phyloP scores from a whole-genome alignment of 2,888 invertebrate species.

The Drosophila siamana region DNA sequence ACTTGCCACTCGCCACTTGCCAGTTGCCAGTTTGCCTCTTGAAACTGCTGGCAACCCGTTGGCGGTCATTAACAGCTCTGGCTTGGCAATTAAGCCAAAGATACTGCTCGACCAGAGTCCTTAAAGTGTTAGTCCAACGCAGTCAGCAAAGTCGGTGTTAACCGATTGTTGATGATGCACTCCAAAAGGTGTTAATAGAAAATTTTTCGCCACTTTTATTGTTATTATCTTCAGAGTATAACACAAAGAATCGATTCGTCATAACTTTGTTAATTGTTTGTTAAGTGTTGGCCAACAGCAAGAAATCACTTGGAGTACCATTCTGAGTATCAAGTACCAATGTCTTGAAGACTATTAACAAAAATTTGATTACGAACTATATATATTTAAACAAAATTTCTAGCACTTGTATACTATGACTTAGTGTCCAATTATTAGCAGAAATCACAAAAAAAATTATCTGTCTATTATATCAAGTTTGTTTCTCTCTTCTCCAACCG shows the following conservation, averaged over 20 bases:
- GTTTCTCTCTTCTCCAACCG: too few relatives aligned
- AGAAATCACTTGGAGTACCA: neutral
- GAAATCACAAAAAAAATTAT: too few relatives aligned
- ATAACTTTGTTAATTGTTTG: constrained; percentile 25
- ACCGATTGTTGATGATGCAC: constrained; percentile 15
- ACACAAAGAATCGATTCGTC: constrained; percentile 22
- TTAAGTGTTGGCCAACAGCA: constrained; percentile 10
- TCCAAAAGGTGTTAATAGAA: constrained; percentile 58
- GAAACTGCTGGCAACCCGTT: constrained; percentile 31
- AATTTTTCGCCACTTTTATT: constrained; percentile 34
- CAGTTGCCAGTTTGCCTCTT: too few relatives aligned
- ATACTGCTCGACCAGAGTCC: constrained; percentile 39
- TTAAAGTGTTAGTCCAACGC: constrained; percentile 19
- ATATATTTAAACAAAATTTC: neutral
- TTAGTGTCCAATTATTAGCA: too few relatives aligned
- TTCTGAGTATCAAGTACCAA: neutral
- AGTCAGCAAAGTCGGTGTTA: constrained; percentile 2
- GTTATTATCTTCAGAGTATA: constrained; percentile 2
- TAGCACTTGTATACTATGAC: too few relatives aligned
- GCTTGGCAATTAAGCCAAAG: constrained; percentile 59
- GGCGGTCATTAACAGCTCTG: constrained; percentile 68
- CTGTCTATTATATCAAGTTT: too few relatives aligned
- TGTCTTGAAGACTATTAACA: neutral
- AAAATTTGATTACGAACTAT: neutral
- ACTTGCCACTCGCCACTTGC: constrained; percentile 20